A percentile compares a stretch with the other conserved stretches of the same genome.
Evolutionary conservation across 2,888 invertebrate genomes (phyloP).

Genomic region (Stenolophus ochropezus): DNA sequence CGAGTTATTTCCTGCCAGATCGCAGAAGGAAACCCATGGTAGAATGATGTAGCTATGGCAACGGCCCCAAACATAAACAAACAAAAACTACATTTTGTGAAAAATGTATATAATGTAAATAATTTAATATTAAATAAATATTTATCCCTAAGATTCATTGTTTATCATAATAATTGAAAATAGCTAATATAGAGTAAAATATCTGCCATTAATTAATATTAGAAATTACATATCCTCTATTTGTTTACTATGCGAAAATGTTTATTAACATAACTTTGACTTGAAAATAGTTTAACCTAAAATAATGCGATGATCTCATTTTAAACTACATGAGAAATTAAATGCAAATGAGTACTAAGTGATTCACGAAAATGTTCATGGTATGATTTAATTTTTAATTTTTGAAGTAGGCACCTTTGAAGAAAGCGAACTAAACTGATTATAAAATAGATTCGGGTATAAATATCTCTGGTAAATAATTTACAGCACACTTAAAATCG

Average conservation of each 20-base stretch:
- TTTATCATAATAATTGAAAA: background rate
- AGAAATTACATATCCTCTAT: background rate
- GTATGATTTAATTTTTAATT: background rate
- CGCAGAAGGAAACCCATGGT: slow-evolving; percentile 64
- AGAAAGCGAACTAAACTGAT: background rate
- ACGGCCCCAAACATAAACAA: slow-evolving; percentile 33
- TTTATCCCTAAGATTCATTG: background rate
- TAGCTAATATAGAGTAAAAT: background rate
- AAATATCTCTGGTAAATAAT: slow-evolving; percentile 14
- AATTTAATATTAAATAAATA: background rate
- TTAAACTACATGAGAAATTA: background rate
- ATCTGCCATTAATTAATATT: background rate
- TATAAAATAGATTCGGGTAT: slow-evolving; percentile 15
- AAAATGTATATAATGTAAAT: background rate
- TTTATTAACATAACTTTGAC: background rate
- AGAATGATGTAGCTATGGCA: slow-evolving; percentile 63
- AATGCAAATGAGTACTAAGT: background rate
- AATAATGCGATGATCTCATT: background rate
- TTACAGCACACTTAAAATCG: slow-evolving; percentile 26
- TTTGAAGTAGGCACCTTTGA: background rate
- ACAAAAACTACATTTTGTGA: background rate
- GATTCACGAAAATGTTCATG: too few relatives aligned
- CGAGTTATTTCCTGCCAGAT: slow-evolving; percentile 65
- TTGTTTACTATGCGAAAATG: too few relatives aligned
- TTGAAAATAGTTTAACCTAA: background rate